Evolutionary conservation across 2,113 vertebrate genomes (phyloP).

Genomic region (Glaucidium brasilianum): DNA sequence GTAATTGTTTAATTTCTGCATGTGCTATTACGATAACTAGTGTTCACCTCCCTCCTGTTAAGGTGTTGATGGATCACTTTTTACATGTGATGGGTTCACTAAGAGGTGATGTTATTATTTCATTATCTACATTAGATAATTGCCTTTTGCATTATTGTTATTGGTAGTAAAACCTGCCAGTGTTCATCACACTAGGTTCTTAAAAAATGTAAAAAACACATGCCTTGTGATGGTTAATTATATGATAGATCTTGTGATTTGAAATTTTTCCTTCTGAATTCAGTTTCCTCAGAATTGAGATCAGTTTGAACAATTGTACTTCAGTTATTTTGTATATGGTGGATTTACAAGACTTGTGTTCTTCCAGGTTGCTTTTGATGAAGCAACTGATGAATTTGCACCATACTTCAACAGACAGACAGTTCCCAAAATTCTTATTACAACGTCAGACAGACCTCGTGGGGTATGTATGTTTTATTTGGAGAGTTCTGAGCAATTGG

Average conservation of each 20-base stretch:
- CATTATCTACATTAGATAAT: neutral
- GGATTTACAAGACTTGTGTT: neutral
- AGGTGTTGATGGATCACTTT: neutral
- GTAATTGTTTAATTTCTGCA: constrained; percentile 65
- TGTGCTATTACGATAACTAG: neutral
- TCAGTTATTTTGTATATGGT: neutral
- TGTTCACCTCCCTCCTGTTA: neutral
- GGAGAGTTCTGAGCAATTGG: neutral
- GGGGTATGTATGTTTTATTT: constrained; percentile 76
- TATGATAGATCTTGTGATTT: neutral
- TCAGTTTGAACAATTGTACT: neutral
- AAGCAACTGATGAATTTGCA: constrained; percentile 96
- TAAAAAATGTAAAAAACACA: neutral
- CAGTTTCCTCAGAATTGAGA: neutral
- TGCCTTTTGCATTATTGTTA: neutral
- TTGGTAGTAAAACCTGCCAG: neutral
- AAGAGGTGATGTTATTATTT: neutral
- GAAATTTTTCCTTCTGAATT: neutral
- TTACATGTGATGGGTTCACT: neutral
- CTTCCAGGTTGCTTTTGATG: constrained; percentile 90
- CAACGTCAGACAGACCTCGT: constrained; percentile 94
- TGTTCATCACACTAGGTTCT: neutral
- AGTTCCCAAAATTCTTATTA: constrained; percentile 97
- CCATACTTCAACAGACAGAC: constrained; percentile 92
- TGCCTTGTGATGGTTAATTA: neutral